phyloP scores from a whole-genome alignment of 2,797 vertebrate genomes.

The Graptemys geographica region DNA sequence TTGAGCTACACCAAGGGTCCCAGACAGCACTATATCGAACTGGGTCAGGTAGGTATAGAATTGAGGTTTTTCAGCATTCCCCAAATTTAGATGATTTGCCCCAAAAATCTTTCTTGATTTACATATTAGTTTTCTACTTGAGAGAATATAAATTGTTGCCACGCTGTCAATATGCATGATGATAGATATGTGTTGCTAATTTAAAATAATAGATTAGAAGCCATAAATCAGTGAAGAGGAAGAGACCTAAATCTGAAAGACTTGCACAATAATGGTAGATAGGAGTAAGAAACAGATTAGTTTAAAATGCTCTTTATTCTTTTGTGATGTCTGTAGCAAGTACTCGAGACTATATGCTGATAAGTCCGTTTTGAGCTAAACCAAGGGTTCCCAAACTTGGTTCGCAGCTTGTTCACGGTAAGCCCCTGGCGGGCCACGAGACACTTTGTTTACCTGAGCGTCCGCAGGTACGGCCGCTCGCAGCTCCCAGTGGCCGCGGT shows the following conservation, averaged over 20 bases:
- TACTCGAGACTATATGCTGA: not conserved
- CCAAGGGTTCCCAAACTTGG: too few relatives aligned
- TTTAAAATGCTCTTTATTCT: not conserved
- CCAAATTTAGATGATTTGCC: not conserved
- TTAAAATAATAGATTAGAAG: fast-evolving
- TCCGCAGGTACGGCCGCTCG: too few relatives aligned
- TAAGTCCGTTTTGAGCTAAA: not conserved
- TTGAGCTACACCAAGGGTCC: constrained; percentile 85
- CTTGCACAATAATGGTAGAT: not conserved
- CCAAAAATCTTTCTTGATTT: not conserved
- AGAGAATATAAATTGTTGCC: not conserved
- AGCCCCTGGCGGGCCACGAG: too few relatives aligned
- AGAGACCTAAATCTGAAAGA: not conserved
- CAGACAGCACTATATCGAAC: constrained; percentile 90
- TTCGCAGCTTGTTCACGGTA: too few relatives aligned
- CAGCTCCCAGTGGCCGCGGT: too few relatives aligned
- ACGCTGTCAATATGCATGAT: not conserved
- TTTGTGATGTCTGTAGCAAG: not conserved
- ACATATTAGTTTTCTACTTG: not conserved
- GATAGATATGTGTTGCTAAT: fast-evolving
- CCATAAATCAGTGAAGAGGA: fast-evolving
- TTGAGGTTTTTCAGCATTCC: not conserved
- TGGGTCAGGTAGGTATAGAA: constrained; percentile 85
- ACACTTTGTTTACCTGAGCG: too few relatives aligned
- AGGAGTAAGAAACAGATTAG: constrained; percentile 12